Evolutionary conservation across 2,113 vertebrate genomes (phyloP), one percentile per base, ranked within the genome.

Genomic region (Solenodon paradoxus): DNA sequence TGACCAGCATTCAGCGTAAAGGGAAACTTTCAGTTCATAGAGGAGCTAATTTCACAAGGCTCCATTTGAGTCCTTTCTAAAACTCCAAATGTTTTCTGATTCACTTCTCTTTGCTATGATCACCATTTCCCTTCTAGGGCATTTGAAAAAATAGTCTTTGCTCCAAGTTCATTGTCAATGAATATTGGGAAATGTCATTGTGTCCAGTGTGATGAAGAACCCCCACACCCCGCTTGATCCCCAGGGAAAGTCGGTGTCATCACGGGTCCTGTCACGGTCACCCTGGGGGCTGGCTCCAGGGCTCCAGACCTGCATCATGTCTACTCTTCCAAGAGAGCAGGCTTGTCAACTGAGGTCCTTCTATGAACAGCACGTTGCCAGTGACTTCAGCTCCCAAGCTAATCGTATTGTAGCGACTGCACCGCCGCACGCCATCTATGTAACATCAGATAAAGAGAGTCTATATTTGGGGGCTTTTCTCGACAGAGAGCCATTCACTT

Each of bases 291-390:
- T 42, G 19, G 74, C 49, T 30, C 72, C 32, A 17, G 17, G 26
- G n/a, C n/a, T n/a, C n/a, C n/a, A n/a, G n/a, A n/a, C 10, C n/a
- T 1, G 8, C 24, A 4, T 7, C 17, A 30, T 8, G 1, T 13
- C 15, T 2, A 2, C 32, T 12, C 15, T 3, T 10, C 28, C 45
- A 5, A 0, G 0, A 61, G 24, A 38, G 9, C 20, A 17, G 4
- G 2, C n/a, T 42, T 42, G 4, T 22, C 26, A 24, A 26, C 55
- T 68, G 22, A 59, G 28, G 45, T 8, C 22, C 2, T 75, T 68
- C 22, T 57, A 7, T 75, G 35, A 72, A 35, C 2, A 20, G 24
- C 35, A 81, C 30, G 84, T 59, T 64, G 4, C 10, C 12, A 24
- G 7, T 22, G 45, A 42, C 47, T 84, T 88, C 49, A 19, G 28